phyloP scores from a whole-genome alignment of 2,888 invertebrate genomes.

The Tenthredo mesomela region DNA sequence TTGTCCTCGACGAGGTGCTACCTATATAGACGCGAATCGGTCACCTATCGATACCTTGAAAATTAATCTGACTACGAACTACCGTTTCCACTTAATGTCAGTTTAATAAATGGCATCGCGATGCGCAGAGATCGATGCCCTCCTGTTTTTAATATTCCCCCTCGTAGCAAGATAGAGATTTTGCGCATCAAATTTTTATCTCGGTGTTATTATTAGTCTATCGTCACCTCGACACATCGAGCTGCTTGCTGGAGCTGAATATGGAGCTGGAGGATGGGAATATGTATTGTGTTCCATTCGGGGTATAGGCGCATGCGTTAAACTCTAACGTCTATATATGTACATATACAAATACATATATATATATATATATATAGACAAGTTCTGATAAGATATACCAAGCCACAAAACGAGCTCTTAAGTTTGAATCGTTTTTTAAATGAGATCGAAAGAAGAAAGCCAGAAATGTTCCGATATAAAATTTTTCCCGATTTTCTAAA shows the following conservation, averaged over 20 bases:
- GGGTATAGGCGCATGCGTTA: constrained; percentile 11
- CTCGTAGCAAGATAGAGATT: constrained; percentile 60
- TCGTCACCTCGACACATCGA: constrained; percentile 69
- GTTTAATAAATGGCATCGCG: too few species aligned
- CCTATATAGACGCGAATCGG: too few species aligned
- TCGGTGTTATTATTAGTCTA: constrained; percentile 74
- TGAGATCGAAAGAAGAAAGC: too few species aligned
- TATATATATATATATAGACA: not conserved
- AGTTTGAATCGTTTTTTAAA: not conserved
- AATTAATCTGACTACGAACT: too few species aligned
- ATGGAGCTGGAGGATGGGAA: not conserved
- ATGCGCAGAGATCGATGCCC: constrained; percentile 67
- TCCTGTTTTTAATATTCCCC: constrained; percentile 56
- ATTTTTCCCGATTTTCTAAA: too few species aligned
- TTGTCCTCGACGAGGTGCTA: not conserved
- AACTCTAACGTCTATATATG: not conserved
- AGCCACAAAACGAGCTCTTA: constrained; percentile 59
- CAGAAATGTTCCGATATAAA: too few species aligned
- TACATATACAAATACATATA: too few species aligned
- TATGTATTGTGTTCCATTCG: constrained; percentile 20
- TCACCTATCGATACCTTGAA: too few species aligned
- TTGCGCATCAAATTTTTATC: constrained; percentile 73
- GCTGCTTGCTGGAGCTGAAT: not conserved
- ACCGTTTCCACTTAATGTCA: too few species aligned
- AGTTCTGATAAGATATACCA: constrained; percentile 48